A percentile compares a stretch with the other conserved stretches of the same genome.
Evolutionary conservation across 2,797 vertebrate species (phyloP).

Genomic region (Pipistrellus pipistrellus): DNA sequence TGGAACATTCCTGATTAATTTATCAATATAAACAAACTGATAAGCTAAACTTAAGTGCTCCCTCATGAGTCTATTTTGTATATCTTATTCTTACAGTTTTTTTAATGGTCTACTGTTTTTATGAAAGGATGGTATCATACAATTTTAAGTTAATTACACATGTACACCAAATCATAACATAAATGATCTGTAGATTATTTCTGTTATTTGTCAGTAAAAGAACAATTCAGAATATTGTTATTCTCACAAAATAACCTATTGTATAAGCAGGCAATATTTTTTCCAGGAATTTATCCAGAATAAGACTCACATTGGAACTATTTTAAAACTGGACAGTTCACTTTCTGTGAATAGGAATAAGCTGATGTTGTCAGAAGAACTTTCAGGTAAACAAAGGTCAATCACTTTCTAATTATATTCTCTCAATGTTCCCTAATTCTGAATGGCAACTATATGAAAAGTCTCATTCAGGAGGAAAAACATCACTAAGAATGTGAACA

Average conservation of each 20-base stretch:
- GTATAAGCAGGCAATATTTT: not conserved
- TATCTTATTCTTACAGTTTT: constrained; percentile 41
- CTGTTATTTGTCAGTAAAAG: constrained; percentile 55
- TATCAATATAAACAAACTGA: constrained; percentile 68
- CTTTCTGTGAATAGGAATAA: not conserved
- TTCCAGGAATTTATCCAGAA: not conserved
- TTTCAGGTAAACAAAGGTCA: not conserved
- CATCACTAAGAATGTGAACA: not conserved
- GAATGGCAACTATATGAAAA: not conserved
- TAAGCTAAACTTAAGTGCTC: not conserved
- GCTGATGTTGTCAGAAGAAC: not conserved
- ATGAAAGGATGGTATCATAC: constrained; percentile 9
- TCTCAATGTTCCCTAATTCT: not conserved
- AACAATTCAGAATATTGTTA: not conserved
- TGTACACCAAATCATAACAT: constrained; percentile 54
- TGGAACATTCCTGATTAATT: constrained; percentile 53
- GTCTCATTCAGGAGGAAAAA: not conserved
- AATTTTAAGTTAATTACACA: constrained; percentile 68
- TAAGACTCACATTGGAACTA: not conserved
- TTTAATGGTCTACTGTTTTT: constrained; percentile 1
- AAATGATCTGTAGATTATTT: constrained; percentile 63
- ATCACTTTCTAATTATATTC: not conserved
- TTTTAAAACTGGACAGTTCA: not conserved
- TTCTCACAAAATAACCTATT: constrained; percentile 42
- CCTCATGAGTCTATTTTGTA: constrained; percentile 26